Base-by-base conservation (phyloP, 2,888 invertebrate genomes). In the Lampropteryx suffumata region DNA sequence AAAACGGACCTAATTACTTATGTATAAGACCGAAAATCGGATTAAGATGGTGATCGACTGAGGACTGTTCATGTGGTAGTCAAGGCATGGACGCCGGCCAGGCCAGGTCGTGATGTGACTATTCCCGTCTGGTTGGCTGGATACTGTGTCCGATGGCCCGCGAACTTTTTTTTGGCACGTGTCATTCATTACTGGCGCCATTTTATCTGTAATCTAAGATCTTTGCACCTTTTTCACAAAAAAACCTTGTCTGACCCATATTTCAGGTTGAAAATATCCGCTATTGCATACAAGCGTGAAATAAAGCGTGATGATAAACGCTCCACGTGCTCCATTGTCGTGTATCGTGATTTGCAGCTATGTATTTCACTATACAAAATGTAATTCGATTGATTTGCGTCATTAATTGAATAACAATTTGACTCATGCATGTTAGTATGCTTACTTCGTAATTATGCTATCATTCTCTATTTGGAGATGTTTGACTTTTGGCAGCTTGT, bases 101-200 rank as follows among this genome's bases (percentile, higher is more conserved):
- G 85, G 89, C 88, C 89, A 83, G 89, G 88, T 67, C 73, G 73
- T 71, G 82, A 78, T 80, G 84, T 70, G 87, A 86, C 89, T 90
- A 90, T 90, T 90, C 89, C 89, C 88, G 89, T 87, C 89, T 85
- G 77, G 79, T 79, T 71, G 69, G 70, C 80, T 76, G 78, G 75
- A 80, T 79, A 75, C 73, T 73, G 75, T 78, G 77, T 78, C 80
- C 76, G 73, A 80, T 79, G 73, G 76, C 71, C 74, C 67, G 71
- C 75, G 65, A 74, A 75, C 73, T 71, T 76, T 72, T 73, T 75
- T 77, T 76, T 74, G 76, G 77, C 83, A 73, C 73, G 64, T 80
- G 76, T 76, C 82, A 78, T 77, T 80, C 73, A 77, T 69, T 76
- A 76, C 73, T 71, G 72, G 79, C 78, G 82, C 81, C 79, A 49